Evolutionary conservation across 2,888 invertebrate species (phyloP), one percentile per base, ranked within the genome.

Genomic region (Calameuta pallipes): DNA sequence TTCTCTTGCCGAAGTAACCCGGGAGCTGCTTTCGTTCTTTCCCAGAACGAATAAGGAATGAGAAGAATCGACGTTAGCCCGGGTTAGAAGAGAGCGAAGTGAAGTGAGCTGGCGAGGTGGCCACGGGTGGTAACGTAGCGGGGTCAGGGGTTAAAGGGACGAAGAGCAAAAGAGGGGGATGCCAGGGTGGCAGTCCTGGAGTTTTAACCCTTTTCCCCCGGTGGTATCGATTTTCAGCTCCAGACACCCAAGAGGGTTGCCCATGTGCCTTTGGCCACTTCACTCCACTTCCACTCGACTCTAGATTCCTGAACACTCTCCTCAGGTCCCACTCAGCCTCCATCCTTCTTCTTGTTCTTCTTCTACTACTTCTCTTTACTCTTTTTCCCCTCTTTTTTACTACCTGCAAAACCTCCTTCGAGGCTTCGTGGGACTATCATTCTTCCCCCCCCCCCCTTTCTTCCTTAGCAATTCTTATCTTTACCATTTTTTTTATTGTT

Each of bases 171-270:
- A 15, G 31, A 6, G 41, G 15, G 41, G 41, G 41, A 41, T 15
- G 41, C 41, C 15, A 41, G 41, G 41, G 41, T 41, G 41, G 41
- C 41, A 41, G 56, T 30, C 69, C 56, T 35, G 80, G 86, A 87
- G 87, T 89, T 90, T 89, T 90, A 90, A 90, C 90, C 90, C 90
- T 90, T 90, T 90, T 89, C 81, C 87, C 87, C 88, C 87, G 80
- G 84, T 84, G 87, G 87, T 90, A 90, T 90, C 90, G 90, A 90
- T 89, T 89, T 89, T 87, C 88, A 89, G 89, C 90, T 85, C 87
- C 87, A 89, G 90, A 90, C 88, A 86, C 84, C 69, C 71, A 76
- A 79, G 76, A 79, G 76, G 73, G 73, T 78, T 78, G 85, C 84
- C 85, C 86, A 83, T 85, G 85, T 87, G 87, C 88, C 88, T 89